A percentile compares a stretch with the other conserved stretches of the same genome.
These are phyloP conservation scores for Pterostichus niger DNA, from an alignment of 2,888 invertebrate species.

Conservation along the genomic window DNA sequence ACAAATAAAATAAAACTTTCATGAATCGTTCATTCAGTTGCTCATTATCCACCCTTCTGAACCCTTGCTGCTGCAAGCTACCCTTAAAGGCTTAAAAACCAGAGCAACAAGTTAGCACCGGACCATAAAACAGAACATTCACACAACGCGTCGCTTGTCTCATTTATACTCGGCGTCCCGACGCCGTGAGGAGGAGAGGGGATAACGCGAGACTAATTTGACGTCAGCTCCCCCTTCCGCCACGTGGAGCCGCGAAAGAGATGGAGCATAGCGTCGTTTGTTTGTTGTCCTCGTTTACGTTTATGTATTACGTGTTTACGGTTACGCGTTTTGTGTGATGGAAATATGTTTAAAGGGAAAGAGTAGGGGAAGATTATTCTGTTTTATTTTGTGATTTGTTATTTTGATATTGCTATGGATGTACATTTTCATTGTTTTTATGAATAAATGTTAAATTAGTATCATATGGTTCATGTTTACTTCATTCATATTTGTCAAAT, in stretches of 20 bases:
- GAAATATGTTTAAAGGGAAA: no score
- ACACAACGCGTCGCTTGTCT: background rate
- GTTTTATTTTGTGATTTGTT: no score
- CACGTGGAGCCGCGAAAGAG: conserved; percentile 1
- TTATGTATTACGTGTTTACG: conserved; percentile 11
- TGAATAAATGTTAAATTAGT: no score
- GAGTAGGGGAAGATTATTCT: no score
- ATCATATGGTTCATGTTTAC: no score
- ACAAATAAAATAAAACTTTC: no score
- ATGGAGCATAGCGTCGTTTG: background rate
- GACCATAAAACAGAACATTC: background rate
- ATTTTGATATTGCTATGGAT: no score
- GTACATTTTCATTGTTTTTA: no score
- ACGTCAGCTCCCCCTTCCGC: background rate
- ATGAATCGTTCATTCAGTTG: no score
- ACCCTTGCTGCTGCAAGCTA: background rate
- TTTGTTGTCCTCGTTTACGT: background rate
- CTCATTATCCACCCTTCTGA: background rate
- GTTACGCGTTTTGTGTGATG: background rate
- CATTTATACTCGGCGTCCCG: background rate
- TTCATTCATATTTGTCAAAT: no score
- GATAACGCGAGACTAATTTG: background rate
- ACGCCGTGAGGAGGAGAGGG: background rate
- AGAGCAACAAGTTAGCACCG: background rate
- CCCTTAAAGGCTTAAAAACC: background rate